These are phyloP conservation scores for Blastobasis lacticolella DNA, from an alignment of 2,888 invertebrate genomes.

Conservation along the genomic window DNA sequence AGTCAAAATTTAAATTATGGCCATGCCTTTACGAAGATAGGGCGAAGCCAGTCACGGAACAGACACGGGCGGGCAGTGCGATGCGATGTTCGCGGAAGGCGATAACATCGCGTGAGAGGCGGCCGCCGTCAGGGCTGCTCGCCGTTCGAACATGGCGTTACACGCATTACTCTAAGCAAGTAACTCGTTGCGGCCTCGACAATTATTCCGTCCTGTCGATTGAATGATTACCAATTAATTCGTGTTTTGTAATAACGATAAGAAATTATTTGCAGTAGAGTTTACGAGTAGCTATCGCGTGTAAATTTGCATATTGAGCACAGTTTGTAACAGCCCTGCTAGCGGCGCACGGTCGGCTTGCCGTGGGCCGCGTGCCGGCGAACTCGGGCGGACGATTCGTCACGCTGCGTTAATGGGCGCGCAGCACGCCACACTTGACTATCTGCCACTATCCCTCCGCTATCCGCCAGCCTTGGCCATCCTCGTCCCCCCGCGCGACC, in stretches of 20 bases:
- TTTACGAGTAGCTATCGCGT: too few relatives aligned
- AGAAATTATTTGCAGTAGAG: too few relatives aligned
- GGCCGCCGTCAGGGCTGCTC: constrained; percentile 27
- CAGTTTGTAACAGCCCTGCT: background rate
- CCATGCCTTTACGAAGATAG: constrained; percentile 32
- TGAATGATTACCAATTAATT: too few relatives aligned
- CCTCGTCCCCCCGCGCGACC: constrained; percentile 12
- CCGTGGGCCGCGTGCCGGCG: constrained; percentile 29
- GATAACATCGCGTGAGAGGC: constrained; percentile 71
- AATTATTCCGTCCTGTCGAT: too few relatives aligned
- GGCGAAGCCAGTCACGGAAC: constrained; percentile 55
- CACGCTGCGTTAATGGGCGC: constrained; percentile 70
- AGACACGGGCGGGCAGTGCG: constrained; percentile 59
- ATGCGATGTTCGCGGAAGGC: constrained; percentile 68
- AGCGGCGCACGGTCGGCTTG: constrained; percentile 28
- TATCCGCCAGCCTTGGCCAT: constrained; percentile 44
- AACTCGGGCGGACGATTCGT: constrained; percentile 60
- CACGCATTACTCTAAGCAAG: too few relatives aligned
- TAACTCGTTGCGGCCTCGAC: too few relatives aligned
- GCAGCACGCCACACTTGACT: constrained; percentile 67
- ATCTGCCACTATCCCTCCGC: constrained; percentile 50
- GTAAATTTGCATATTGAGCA: too few relatives aligned
- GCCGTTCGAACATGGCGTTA: background rate
- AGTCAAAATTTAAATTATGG: constrained; percentile 45
- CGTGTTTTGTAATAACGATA: too few relatives aligned